Percentiles rank a stretch among this genome's conserved stretches.
Evolutionary conservation across 2,113 vertebrate species (phyloP).

Genomic region (Pachycephala philippinensis): DNA sequence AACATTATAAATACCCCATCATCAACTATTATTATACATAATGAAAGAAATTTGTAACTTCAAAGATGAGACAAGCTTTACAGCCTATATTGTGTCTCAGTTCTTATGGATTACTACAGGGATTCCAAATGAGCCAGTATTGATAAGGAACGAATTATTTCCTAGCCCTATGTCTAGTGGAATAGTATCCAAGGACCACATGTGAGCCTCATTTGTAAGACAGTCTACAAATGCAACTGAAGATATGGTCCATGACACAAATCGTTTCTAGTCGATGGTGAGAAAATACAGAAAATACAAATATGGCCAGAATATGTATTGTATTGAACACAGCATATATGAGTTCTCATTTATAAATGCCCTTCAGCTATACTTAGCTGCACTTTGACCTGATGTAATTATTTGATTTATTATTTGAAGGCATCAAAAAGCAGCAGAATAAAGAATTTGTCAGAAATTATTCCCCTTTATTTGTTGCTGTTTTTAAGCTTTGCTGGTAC

Average conservation of each 20-base stretch:
- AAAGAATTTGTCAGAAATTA: neutral
- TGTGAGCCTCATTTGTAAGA: neutral
- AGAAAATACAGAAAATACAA: neutral
- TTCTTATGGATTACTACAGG: neutral
- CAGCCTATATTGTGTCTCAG: neutral
- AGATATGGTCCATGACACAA: neutral
- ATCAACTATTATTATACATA: neutral
- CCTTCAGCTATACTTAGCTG: neutral
- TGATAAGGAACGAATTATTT: neutral
- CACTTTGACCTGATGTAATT: neutral
- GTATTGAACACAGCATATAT: neutral
- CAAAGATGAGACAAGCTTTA: neutral
- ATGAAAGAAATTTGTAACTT: neutral
- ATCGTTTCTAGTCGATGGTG: rapidly evolving
- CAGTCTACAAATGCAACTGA: neutral
- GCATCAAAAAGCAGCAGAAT: neutral
- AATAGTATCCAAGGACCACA: neutral
- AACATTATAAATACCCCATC: neutral
- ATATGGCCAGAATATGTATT: neutral
- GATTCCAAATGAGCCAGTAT: neutral
- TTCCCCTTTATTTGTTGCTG: neutral
- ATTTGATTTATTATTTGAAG: neutral
- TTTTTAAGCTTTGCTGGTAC: neutral
- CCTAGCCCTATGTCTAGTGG: neutral
- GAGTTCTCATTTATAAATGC: neutral